Base-by-base conservation (phyloP, 2,797 vertebrate genomes). In the Craterocephalus amniculus region DNA sequence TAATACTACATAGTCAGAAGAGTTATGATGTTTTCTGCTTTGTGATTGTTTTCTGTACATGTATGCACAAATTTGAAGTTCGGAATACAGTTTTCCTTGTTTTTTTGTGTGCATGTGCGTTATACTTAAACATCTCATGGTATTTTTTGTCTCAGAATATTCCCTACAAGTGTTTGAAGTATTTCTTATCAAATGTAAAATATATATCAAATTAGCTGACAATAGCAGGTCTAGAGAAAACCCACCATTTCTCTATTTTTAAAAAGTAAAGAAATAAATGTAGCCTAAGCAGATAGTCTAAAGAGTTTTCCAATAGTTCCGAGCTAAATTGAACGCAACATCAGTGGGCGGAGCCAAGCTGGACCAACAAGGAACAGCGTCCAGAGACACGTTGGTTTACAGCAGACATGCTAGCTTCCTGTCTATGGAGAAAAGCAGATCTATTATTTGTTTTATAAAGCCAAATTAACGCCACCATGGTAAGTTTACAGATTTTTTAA, bases 351-450 rank as follows among this genome's bases (percentile, higher is more conserved):
- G 70, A 24, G 63, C 26, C 71, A 56, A 0, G 18, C 2, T 67
- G 9, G 51, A 7, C 91, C 90, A 92, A 89, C 88, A 48, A 76
- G 34, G 72, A 32, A 34, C 16, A 6, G 52, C 69, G 22, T 18
- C 12, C 52, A 86, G 51, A 67, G 89, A 90, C 91, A 92, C 91
- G 91, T 91, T 67, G 72, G 45, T 4, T 32, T 22, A 1, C 24
- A 76, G 68, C 66, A 78, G 62, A 84, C 73, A 91, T 88, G 87
- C 79, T 77, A 59, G 77, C 89, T 72, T 34, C 36, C 83, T 26
- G 66, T 20, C 10, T 14, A 0, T 55, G 7, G 8, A 66, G 1
- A 18, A 27, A 1, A 2, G 16, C n/a, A 1, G 31, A 20, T 11
- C 56, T 34, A 7, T 10, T 1, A n/a, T 29, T 48, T 9, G 1